Evolutionary conservation across 2,797 vertebrate species (phyloP).

Genomic region (Premnoplex brunnescens): DNA sequence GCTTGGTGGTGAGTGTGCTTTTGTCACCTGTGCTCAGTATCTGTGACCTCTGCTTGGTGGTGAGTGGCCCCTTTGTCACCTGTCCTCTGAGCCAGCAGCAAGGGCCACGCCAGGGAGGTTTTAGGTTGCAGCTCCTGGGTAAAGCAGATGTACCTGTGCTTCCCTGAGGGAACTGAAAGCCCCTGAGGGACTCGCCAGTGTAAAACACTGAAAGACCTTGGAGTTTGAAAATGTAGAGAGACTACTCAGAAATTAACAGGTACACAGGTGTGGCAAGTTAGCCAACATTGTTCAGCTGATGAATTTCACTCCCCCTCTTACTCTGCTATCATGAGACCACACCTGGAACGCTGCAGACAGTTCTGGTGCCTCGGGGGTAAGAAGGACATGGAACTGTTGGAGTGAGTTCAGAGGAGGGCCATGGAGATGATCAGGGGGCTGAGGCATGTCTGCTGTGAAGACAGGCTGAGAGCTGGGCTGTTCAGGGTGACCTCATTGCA

Average conservation of each 20-base stretch:
- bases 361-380: neutral
- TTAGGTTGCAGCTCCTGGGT: neutral
- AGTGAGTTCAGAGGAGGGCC: neutral
- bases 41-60: too few species aligned
- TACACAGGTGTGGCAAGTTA: neutral
- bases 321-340: neutral
- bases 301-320: neutral
- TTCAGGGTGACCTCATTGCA: neutral
- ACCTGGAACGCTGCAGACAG: neutral
- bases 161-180: neutral
- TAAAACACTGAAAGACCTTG: neutral
- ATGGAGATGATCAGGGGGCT: neutral
- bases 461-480: neutral
- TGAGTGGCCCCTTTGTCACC: too few species aligned
- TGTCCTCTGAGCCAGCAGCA: fast-evolving
- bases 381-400: neutral
- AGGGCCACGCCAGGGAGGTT: fast-evolving
- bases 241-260: neutral
- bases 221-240: neutral
- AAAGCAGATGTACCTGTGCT: neutral
- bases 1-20: constrained; percentile 85
- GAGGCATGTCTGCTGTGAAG: neutral
- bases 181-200: neutral
- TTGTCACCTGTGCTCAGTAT: neutral
- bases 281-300: neutral